Conservation (phyloP, 2,113 vertebrate genomes). For the Coregonus clupeaformis region DNA sequence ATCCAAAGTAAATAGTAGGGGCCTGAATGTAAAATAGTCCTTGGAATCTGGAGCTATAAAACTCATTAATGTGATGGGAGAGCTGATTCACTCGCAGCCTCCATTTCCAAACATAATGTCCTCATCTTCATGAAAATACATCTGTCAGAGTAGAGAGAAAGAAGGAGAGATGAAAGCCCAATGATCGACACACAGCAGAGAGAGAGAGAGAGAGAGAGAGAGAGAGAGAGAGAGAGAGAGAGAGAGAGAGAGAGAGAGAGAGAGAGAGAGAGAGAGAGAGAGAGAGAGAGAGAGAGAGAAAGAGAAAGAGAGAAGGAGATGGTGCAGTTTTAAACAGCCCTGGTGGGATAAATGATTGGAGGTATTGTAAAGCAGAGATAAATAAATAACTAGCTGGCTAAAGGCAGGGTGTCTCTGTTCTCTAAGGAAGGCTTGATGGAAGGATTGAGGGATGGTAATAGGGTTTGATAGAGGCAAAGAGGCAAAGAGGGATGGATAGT, state of each 20-base stretch:
- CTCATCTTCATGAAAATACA: constrained; percentile 37
- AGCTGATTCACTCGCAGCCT: constrained; percentile 5
- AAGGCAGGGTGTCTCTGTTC: constrained; percentile 41
- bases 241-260: background rate
- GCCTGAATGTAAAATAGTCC: background rate
- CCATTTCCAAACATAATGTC: constrained; percentile 39
- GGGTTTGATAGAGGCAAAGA: constrained; percentile 40
- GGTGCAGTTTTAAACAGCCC: constrained; percentile 27
- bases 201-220: background rate
- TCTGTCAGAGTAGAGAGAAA: constrained; percentile 26
- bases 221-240: background rate
- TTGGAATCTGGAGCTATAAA: background rate
- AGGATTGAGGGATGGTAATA: constrained; percentile 57
- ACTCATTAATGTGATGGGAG: background rate
- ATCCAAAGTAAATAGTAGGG: too few species aligned
- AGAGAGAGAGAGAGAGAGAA: background rate
- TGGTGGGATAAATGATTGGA: constrained; percentile 43
- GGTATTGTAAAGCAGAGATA: constrained; percentile 42
- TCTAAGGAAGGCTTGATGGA: constrained; percentile 59
- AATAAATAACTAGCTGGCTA: constrained; percentile 39
- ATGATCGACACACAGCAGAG: background rate
- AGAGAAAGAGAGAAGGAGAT: constrained; percentile 1
- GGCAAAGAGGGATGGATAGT: constrained; percentile 34
- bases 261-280: background rate
- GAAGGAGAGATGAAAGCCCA: constrained; percentile 6